phyloP scores from a whole-genome alignment of 2,888 invertebrate genomes.

The Drosophila cracens region DNA sequence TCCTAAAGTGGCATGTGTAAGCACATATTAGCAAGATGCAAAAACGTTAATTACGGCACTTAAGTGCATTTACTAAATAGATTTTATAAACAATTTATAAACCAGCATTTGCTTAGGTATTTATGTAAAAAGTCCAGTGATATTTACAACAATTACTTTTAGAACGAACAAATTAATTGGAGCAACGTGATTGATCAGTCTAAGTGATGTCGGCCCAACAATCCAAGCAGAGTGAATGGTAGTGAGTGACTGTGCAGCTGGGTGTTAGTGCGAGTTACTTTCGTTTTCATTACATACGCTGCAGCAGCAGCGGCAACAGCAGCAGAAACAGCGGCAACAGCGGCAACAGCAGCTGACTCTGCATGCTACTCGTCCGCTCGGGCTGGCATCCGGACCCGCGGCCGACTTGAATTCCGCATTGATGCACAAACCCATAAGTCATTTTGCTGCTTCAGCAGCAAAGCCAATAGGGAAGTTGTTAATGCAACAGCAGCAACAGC shows the following conservation, averaged over 20 bases:
- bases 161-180: neutral
- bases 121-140: neutral
- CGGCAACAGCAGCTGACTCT: conserved; percentile 57
- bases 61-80: conserved; percentile 5
- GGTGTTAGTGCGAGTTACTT: conserved; percentile 72
- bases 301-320: conserved; percentile 17
- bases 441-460: conserved; percentile 53
- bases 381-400: conserved; percentile 39
- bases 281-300: conserved; percentile 78
- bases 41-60: conserved; percentile 21
- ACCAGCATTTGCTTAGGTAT: neutral
- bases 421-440: conserved; percentile 77
- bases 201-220: conserved; percentile 45
- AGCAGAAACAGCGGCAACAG: conserved; percentile 8
- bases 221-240: conserved; percentile 26
- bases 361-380: conserved; percentile 37
- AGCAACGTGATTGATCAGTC: conserved; percentile 19
- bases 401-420: conserved; percentile 73
- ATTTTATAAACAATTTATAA: neutral
- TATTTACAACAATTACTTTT: neutral
- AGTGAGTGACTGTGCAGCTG: conserved; percentile 36
- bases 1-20: conserved; percentile 8
- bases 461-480: conserved; percentile 76
- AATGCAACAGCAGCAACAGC: conserved; percentile 65
- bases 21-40: conserved; percentile 5